Percentiles rank a stretch among this genome's conserved stretches.
These are phyloP conservation scores for Thecocarcelia acutangulata DNA, from an alignment of 2,888 invertebrate species.

Conservation along the genomic window DNA sequence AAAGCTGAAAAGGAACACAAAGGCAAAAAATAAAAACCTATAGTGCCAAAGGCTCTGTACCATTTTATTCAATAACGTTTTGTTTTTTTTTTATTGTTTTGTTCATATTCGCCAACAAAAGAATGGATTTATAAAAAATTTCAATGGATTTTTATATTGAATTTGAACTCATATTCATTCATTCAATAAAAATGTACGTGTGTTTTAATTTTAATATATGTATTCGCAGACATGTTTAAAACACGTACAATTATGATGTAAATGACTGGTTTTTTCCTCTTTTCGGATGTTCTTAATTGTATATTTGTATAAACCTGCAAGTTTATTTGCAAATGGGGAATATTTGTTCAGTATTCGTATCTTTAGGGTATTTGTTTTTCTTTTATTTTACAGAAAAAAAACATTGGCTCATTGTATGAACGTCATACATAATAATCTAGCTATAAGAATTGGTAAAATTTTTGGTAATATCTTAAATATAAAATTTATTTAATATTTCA, in stretches of 20 bases:
- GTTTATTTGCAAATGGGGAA: neutral
- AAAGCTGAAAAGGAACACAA: slow-evolving; percentile 6
- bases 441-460: neutral
- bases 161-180: slow-evolving; percentile 45
- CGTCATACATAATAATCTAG: neutral
- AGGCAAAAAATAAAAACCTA: neutral
- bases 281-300: neutral
- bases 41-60: slow-evolving; percentile 57
- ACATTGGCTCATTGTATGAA: neutral
- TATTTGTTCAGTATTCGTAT: neutral
- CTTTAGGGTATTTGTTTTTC: neutral
- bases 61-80: slow-evolving; percentile 55
- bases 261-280: slow-evolving; percentile 24
- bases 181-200: slow-evolving; percentile 5
- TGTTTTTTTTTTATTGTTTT: slow-evolving; percentile 17
- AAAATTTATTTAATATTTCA: too few relatives aligned
- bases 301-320: neutral
- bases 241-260: neutral
- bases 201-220: slow-evolving; percentile 5
- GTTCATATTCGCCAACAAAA: slow-evolving; percentile 23
- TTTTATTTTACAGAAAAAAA: neutral
- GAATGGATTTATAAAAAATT: slow-evolving; percentile 59
- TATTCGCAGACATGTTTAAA: slow-evolving; percentile 4
- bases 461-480: too few relatives aligned
- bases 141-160: slow-evolving; percentile 54